These are phyloP conservation scores for Cantharis lateralis DNA, from an alignment of 2,888 invertebrate genomes.

Conservation along the genomic window DNA sequence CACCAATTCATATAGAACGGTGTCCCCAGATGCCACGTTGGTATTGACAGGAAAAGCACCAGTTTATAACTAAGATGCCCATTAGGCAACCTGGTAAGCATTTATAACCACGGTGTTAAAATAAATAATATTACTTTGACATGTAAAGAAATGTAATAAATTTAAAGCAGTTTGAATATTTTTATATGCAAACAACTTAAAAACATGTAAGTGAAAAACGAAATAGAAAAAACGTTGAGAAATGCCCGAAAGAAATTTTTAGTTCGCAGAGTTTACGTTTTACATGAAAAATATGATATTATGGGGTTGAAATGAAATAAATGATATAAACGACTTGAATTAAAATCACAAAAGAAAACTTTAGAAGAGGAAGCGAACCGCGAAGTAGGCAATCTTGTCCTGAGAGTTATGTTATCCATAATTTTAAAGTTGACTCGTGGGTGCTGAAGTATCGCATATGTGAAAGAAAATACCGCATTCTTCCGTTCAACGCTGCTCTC, in stretches of 20 bases:
- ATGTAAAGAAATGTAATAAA: neutral
- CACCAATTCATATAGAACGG: no score
- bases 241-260: neutral
- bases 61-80: no score
- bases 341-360: slow-evolving; percentile 41
- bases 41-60: no score
- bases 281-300: slow-evolving; percentile 22
- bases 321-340: slow-evolving; percentile 36
- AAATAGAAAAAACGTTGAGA: neutral
- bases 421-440: slow-evolving; percentile 36
- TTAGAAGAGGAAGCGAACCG: slow-evolving; percentile 46
- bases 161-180: neutral
- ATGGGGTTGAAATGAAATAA: slow-evolving; percentile 14
- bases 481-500: slow-evolving; percentile 42
- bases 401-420: slow-evolving; percentile 42
- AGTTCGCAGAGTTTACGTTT: neutral
- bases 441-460: slow-evolving; percentile 41
- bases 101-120: no score
- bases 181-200: neutral
- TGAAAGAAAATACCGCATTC: slow-evolving; percentile 47
- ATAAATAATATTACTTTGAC: no score
- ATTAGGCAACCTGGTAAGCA: no score
- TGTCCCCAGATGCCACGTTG: no score
- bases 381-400: slow-evolving; percentile 46
- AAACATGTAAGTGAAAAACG: neutral